These are phyloP conservation scores for Neomicropteryx cornuta DNA, from an alignment of 1,140 invertebrate genomes.

Conservation along the genomic window DNA sequence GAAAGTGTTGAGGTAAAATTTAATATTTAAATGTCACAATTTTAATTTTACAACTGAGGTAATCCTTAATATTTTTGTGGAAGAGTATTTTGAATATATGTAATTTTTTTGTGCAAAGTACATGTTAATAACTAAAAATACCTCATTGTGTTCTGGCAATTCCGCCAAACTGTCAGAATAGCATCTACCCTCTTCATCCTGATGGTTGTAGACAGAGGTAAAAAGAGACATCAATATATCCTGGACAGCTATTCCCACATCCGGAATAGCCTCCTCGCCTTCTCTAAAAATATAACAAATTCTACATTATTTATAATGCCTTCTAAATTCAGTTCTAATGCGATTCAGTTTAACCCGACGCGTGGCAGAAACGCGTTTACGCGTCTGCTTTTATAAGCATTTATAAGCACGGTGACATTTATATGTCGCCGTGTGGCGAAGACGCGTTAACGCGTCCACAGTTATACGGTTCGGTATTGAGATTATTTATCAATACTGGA, in stretches of 20 bases:
- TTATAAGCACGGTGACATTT: no score
- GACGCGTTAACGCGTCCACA: no score
- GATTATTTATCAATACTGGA: no score
- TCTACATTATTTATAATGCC: no score
- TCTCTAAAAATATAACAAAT: conserved; percentile 49
- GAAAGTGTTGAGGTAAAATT: conserved; percentile 2
- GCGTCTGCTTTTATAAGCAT: no score
- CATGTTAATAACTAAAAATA: conserved; percentile 52
- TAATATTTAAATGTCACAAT: conserved; percentile 3
- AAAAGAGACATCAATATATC: conserved; percentile 88
- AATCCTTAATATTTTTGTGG: no score
- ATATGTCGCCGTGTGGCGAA: no score
- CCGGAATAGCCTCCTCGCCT: conserved; percentile 76
- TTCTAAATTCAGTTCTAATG: conserved; percentile 1
- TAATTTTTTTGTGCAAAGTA: no score
- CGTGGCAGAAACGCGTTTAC: no score
- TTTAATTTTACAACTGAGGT: conserved; percentile 5
- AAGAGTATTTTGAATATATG: no score
- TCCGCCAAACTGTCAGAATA: conserved; percentile 94
- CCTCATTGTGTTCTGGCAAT: conserved; percentile 83
- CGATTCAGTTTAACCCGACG: no score
- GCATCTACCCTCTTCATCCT: conserved; percentile 92
- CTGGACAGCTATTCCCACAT: conserved; percentile 79
- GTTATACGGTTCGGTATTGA: no score
- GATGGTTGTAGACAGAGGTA: conserved; percentile 88